Percentiles rank a stretch among this genome's conserved stretches.
These are phyloP conservation scores for Lottia gigantea DNA, from an alignment of 2,888 invertebrate genomes.

Conservation along the genomic window DNA sequence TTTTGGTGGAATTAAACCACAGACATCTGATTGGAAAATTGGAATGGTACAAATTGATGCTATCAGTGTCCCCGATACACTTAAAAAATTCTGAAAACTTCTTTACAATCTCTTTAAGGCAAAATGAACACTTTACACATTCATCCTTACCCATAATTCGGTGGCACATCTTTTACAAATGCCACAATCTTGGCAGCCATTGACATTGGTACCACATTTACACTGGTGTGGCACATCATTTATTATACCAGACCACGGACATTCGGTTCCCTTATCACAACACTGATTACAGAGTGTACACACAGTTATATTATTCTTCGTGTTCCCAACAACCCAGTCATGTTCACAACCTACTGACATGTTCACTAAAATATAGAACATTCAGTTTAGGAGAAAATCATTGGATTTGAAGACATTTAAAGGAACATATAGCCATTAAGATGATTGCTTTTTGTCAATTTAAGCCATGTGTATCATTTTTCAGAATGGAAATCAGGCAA, in stretches of 20 bases:
- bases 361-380: constrained; percentile 42
- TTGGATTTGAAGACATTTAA: background rate
- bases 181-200: constrained; percentile 53
- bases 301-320: constrained; percentile 38
- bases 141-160: constrained; percentile 52
- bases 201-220: constrained; percentile 42
- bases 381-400: background rate
- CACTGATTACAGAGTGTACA: constrained; percentile 56
- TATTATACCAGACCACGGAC: constrained; percentile 48
- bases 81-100: too few relatives aligned
- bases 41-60: too few relatives aligned
- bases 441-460: too few relatives aligned
- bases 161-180: constrained; percentile 52
- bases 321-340: constrained; percentile 38
- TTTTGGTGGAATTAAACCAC: too few relatives aligned
- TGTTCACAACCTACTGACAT: constrained; percentile 55
- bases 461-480: too few relatives aligned
- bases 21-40: too few relatives aligned
- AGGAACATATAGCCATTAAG: too few relatives aligned
- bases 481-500: too few relatives aligned
- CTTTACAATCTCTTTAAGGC: too few relatives aligned
- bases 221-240: constrained; percentile 43
- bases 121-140: background rate
- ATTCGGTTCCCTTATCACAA: constrained; percentile 45
- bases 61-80: too few relatives aligned